A percentile compares a stretch with the other conserved stretches of the same genome.
Conservation (phyloP, 2,113 vertebrate species). For the Butorides virescens region DNA sequence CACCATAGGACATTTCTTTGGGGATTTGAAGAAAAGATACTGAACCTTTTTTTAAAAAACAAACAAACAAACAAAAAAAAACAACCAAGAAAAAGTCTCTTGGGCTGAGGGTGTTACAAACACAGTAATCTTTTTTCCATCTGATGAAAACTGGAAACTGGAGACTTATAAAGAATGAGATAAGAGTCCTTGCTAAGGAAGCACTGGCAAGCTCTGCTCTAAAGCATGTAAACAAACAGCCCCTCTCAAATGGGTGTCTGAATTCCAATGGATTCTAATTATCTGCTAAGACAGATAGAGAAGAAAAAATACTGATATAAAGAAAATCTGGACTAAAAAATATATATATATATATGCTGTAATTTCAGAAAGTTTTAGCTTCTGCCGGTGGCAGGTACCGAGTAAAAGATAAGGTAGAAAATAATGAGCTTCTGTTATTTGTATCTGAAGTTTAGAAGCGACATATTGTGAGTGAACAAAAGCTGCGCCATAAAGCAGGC, state of each 20-base stretch:
- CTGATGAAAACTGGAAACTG: not conserved
- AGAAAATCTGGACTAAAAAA: not conserved
- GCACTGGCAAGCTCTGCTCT: not conserved
- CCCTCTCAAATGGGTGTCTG: not conserved
- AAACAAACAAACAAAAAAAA: not conserved
- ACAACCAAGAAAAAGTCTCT: not conserved
- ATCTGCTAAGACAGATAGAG: not conserved
- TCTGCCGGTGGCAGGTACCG: not conserved
- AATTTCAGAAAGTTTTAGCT: not conserved
- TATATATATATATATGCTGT: not conserved
- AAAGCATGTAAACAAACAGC: constrained; percentile 6
- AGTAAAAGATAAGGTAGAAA: not conserved
- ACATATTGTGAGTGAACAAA: not conserved
- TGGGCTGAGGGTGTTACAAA: not conserved
- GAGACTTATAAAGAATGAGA: not conserved
- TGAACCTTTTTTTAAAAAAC: not conserved
- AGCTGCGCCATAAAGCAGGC: constrained; percentile 16
- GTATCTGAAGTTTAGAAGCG: not conserved
- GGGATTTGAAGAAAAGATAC: not conserved
- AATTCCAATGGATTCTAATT: constrained; percentile 35
- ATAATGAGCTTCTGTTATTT: constrained; percentile 32
- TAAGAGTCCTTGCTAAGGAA: constrained; percentile 3
- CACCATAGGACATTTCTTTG: not conserved
- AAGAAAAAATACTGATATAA: not conserved
- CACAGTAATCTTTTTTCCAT: not conserved